Percentiles rank a stretch among this genome's conserved stretches.
Conservation (phyloP, 2,797 vertebrate genomes). For the Pseudochaenichthys georgianus region DNA sequence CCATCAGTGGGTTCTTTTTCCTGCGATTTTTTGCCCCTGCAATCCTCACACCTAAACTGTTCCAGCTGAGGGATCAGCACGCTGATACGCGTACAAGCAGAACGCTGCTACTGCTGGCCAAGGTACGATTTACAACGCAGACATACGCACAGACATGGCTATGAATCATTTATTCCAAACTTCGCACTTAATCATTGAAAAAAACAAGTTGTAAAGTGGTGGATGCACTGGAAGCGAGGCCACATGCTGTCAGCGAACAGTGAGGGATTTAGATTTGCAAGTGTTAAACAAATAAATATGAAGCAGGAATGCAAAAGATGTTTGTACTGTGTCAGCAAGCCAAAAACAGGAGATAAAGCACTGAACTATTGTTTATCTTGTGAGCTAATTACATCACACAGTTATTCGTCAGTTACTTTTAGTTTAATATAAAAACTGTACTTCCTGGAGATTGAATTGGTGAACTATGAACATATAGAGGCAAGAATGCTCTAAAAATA, state of each 20-base stretch:
- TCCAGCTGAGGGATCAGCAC: constrained; percentile 91
- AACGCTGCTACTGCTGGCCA: constrained; percentile 92
- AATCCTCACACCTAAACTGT: constrained; percentile 92
- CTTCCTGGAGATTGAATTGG: not conserved
- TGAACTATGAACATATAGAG: not conserved
- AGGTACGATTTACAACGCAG: constrained; percentile 80
- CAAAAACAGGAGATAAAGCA: not conserved
- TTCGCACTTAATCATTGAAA: constrained; percentile 34
- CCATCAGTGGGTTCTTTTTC: constrained; percentile 94
- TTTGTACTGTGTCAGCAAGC: not conserved
- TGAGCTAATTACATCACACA: not conserved
- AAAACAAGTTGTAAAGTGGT: constrained; percentile 33
- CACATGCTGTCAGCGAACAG: constrained; percentile 15
- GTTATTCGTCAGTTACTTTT: not conserved
- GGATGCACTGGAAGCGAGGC: not conserved
- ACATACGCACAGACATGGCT: constrained; percentile 26
- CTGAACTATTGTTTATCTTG: not conserved
- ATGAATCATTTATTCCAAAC: constrained; percentile 53
- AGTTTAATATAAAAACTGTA: not conserved
- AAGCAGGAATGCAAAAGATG: not conserved
- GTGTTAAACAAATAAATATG: constrained; percentile 31
- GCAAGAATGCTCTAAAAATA: not conserved
- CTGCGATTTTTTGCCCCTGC: constrained; percentile 92
- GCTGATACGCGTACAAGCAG: constrained; percentile 89
- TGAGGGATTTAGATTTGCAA: constrained; percentile 6